Evolutionary conservation across 2,113 vertebrate species (phyloP).

Genomic region (Rana temporaria): DNA sequence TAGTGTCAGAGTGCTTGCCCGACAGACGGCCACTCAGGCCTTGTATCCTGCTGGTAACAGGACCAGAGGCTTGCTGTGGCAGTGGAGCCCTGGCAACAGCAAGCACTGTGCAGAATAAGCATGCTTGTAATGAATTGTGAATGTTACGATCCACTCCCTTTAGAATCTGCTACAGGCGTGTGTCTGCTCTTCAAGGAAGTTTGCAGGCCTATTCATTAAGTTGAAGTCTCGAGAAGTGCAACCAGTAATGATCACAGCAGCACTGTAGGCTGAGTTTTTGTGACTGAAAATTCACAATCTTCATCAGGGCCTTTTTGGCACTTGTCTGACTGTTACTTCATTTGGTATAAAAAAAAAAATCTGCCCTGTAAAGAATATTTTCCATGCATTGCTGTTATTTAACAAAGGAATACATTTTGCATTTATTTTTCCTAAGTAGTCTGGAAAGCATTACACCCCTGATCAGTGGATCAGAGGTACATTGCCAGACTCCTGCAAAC

Average conservation of each 20-base stretch:
- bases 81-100: conserved; percentile 77
- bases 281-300: conserved; percentile 7
- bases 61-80: conserved; percentile 74
- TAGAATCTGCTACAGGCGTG: conserved; percentile 74
- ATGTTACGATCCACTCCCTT: conserved; percentile 80
- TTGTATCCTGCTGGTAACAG: conserved; percentile 78
- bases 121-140: conserved; percentile 82
- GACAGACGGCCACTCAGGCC: conserved; percentile 84
- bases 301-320: background rate
- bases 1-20: conserved; percentile 78
- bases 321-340: background rate
- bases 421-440: too few species aligned
- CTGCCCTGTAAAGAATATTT: too few species aligned
- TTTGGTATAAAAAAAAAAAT: too few species aligned
- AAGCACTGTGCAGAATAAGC: conserved; percentile 78
- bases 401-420: too few species aligned
- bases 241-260: conserved; percentile 65
- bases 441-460: too few species aligned
- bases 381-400: too few species aligned
- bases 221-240: conserved; percentile 75
- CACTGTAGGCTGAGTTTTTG: conserved; percentile 18
- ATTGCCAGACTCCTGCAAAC: too few species aligned
- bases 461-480: too few species aligned
- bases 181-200: conserved; percentile 71
- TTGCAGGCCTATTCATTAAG: conserved; percentile 83